Evolutionary conservation across 2,113 vertebrate genomes (phyloP), one percentile per base, ranked within the genome.

Genomic region (Maylandia zebra): DNA sequence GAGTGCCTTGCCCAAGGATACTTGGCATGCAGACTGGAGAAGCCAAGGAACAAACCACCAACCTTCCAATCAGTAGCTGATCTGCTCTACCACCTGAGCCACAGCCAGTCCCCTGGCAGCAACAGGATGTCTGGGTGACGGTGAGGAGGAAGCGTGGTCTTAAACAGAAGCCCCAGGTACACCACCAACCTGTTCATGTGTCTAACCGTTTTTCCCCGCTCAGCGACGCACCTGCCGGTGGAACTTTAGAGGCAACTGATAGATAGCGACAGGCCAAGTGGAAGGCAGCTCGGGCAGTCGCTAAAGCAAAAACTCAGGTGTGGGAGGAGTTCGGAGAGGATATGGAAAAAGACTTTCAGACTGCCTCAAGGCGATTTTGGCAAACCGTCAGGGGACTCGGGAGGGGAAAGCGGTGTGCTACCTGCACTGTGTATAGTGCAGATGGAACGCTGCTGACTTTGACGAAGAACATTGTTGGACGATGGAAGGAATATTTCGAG

Each of bases 191-290:
- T 55, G 53, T 55, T 55, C n/a, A 24, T 55, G 53, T 55, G 53
- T 55, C 53, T 55, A 55, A 0, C 3, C 0, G 2, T 12, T 55
- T 55, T 24, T 4, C n/a, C 52, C n/a, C n/a, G 6, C 53, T 12
- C 10, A 22, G 50, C 9, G 2, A 53, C 0, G 3, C 9, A 53
- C 10, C 50, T 10, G 19, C 19, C 0, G 10, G 10, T 53, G 52
- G n/a, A 55, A 55, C 6, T 3, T 55, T 55, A 22, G n/a, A 7
- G 1, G 10, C 2, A 55, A 55, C n/a, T 55, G 10, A 55, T 22
- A 55, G 52, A 12, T 55, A 12, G 0, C 3, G 1, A 55, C 52
- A 55, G n/a, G 48, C 17, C 17, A 50, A 50, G 48, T 1, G 48
- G 48, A 50, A 50, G 4, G 52, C 10, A 11, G 5, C 52, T 12